Evolutionary conservation across 2,888 invertebrate species (phyloP).

Genomic region (Galerucella pusilla): DNA sequence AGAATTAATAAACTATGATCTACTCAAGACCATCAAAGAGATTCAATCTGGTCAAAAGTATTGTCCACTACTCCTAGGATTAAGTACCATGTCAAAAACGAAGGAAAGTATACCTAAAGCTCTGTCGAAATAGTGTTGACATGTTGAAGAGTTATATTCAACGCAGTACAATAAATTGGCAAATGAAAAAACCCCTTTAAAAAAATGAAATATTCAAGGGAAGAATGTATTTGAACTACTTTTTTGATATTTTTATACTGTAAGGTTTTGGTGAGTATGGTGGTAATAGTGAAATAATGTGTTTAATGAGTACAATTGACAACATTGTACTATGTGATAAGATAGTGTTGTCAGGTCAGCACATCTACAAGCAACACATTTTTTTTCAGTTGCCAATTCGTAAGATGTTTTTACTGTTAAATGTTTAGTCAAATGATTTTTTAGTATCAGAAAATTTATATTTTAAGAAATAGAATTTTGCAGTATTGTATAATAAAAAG

Average conservation of each 20-base stretch:
- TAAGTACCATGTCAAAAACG: conserved; percentile 80
- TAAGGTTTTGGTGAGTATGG: background rate
- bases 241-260: background rate
- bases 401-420: conserved; percentile 12
- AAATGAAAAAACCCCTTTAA: background rate
- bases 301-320: background rate
- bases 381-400: conserved; percentile 13
- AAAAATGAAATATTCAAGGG: too few relatives aligned
- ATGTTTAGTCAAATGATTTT: conserved; percentile 32
- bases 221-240: background rate
- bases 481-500: conserved; percentile 40
- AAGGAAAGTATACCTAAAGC: conserved; percentile 87
- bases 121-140: conserved; percentile 64
- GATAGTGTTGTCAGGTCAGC: too few relatives aligned
- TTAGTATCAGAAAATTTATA: conserved; percentile 38
- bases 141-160: conserved; percentile 10
- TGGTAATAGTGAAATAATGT: background rate
- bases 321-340: background rate
- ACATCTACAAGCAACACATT: background rate
- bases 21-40: conserved; percentile 79
- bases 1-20: conserved; percentile 91
- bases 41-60: conserved; percentile 78
- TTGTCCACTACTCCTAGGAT: conserved; percentile 82
- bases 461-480: conserved; percentile 38
- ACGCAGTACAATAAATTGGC: background rate